Base-by-base conservation (phyloP, 2,797 vertebrate genomes). In the Leptoclinus maculatus region DNA sequence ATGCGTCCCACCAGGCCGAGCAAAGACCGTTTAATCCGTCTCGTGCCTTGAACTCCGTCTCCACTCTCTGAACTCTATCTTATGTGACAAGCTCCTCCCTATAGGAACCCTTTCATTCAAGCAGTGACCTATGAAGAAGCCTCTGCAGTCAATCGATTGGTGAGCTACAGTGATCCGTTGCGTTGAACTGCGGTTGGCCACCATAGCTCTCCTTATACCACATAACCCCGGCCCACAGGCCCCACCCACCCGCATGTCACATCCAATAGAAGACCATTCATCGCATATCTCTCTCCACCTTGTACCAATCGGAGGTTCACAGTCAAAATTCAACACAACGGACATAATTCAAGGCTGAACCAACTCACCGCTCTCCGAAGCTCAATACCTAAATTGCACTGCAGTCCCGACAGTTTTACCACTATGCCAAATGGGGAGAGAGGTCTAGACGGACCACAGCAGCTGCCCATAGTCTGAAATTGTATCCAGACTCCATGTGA, bases 51-150 rank as follows among this genome's bases (percentile, higher is more conserved):
- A 68, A 63, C 74, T 71, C 56, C 1, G 65, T 81, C 7, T 66
- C 21, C 45, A 49, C 57, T 19, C 66, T 80, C 70, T 60, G 58
- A 25, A 79, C 12, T 45, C 62, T 36, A 38, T 53, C 45, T 71
- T 79, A 87, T 70, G 73, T 60, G 84, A 86, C 77, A 76, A 59
- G 71, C 88, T 84, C 91, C 86, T 65, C 87, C 88, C 80, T 38
- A 54, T 27, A 66, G 59, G 56, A 85, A 71, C 36, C 36, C 23
- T 74, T 67, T 73, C 60, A 79, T 65, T 79, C 59, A 56, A 29
- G 3, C 60, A 57, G 10, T 10, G 45, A 62, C 83, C 76, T 74
- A 80, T 79, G 67, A 76, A 76, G 34, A 79, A n/a, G 4, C 73
- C 41, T 63, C 32, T n/a, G 62, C 23, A 60, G 71, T 60, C 72